Evolutionary conservation across 2,888 invertebrate species (phyloP).

Genomic region (Zaprionus lineosus): DNA sequence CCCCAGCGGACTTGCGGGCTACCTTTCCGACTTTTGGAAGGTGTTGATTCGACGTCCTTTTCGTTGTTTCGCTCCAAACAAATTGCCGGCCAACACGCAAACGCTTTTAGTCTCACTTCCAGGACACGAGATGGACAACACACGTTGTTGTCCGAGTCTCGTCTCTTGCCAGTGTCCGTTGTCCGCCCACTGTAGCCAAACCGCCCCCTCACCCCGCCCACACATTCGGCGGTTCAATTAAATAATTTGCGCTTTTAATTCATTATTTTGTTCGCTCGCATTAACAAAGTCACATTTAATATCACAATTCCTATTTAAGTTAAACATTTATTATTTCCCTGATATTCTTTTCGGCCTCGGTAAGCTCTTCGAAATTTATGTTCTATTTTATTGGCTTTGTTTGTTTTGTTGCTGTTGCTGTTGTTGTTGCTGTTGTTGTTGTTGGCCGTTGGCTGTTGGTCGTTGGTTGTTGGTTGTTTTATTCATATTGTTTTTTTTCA

Average conservation of each 20-base stretch:
- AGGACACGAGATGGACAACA: background rate
- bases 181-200: constrained; percentile 29
- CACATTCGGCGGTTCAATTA: constrained; percentile 65
- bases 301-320: constrained; percentile 40
- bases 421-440: constrained; percentile 4
- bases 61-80: constrained; percentile 63
- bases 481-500: constrained; percentile 35
- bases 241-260: constrained; percentile 55
- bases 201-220: too few species aligned
- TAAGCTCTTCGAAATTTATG: constrained; percentile 29
- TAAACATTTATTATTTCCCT: constrained; percentile 9
- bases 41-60: constrained; percentile 68
- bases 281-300: constrained; percentile 33
- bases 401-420: background rate
- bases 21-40: constrained; percentile 50
- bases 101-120: constrained; percentile 8
- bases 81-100: constrained; percentile 69
- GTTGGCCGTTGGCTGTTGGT: too few species aligned
- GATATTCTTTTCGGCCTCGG: constrained; percentile 20
- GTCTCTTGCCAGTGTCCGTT: background rate
- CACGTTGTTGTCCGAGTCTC: constrained; percentile 29
- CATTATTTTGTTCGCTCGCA: constrained; percentile 23
- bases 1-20: background rate
- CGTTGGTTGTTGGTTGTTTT: too few species aligned
- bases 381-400: constrained; percentile 19